Percentiles rank a stretch among this genome's conserved stretches.
These are phyloP conservation scores for Drosophila mettleri DNA, from an alignment of 2,888 invertebrate species.

Conservation along the genomic window DNA sequence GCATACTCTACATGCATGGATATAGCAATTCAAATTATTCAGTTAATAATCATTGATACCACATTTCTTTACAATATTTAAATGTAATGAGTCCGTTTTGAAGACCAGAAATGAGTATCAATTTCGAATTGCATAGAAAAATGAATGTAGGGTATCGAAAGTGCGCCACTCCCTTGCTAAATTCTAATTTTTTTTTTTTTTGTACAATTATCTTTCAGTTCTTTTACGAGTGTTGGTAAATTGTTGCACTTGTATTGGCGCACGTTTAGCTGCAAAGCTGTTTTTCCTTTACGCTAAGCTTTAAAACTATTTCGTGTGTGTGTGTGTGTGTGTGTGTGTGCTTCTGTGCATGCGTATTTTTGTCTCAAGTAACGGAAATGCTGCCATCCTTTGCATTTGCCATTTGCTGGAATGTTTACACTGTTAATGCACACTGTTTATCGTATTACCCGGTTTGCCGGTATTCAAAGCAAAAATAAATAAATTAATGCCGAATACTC, in stretches of 20 bases:
- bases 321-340: background rate
- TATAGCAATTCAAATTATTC: background rate
- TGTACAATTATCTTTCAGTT: slow-evolving; percentile 15
- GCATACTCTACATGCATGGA: background rate
- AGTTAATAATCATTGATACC: background rate
- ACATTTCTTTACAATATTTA: background rate
- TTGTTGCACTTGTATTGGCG: slow-evolving; percentile 12
- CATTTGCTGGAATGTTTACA: slow-evolving; percentile 23
- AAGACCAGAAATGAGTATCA: background rate
- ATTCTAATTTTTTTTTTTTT: slow-evolving; percentile 1
- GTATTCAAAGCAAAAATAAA: slow-evolving; percentile 14
- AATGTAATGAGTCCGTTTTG: background rate
- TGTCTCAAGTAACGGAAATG: slow-evolving; percentile 24
- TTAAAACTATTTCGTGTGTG: slow-evolving; percentile 1
- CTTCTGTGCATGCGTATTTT: slow-evolving; percentile 1
- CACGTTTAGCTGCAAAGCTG: slow-evolving; percentile 19
- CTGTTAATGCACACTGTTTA: slow-evolving; percentile 22
- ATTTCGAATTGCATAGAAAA: background rate
- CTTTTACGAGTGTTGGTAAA: slow-evolving; percentile 17
- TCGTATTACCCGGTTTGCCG: slow-evolving; percentile 50
- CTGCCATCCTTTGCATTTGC: slow-evolving; percentile 16
- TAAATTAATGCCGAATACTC: slow-evolving; percentile 11
- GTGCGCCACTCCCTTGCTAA: background rate
- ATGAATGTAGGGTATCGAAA: background rate
- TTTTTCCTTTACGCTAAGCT: slow-evolving; percentile 25